Evolutionary conservation across 2,888 invertebrate genomes (phyloP), one percentile per base, ranked within the genome.

Genomic region (Cerastis leucographa): DNA sequence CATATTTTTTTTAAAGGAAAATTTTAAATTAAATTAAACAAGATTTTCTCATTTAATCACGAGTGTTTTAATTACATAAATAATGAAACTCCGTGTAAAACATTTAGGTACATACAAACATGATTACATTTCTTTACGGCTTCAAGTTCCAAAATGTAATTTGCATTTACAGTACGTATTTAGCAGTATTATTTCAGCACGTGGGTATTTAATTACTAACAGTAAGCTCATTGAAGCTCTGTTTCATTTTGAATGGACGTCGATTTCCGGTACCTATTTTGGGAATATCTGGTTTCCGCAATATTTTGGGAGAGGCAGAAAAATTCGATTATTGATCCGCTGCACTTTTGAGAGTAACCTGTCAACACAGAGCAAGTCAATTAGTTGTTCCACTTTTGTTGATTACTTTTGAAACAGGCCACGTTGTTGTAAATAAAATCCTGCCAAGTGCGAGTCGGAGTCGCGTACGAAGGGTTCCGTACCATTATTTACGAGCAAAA

Each of bases 191-290:
- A 74, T 73, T 51, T 68, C 54, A 22, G 66, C 40, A 44, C 64
- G 56, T 61, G 44, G 22, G 61, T 62, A 75, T 84, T 75, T 77
- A 73, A 72, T 85, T 77, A 75, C 68, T 59, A 65, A 12, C 62
- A 72, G 64, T 40, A 64, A 77, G 46, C 17, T 64, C 17, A 71
- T 78, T 85, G 64, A 68, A 85, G 71, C 67, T 65, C 35, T 56
- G 29, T 51, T 79, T 75, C 75, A 75, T 77, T 81, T 72, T 25
- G 49, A 17, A 61, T 73, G 44, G 49, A 70, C 70, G 61, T 35
- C 35, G 59, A 69, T 78, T 85, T 73, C 49, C 61, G 12, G 61
- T 61, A n/a, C n/a, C n/a, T n/a, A 67, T 69, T 74, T 64, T 40
- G 62, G 49, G 25, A 54, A 56, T 68, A 29, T 40, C 42, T 29